Percentiles rank a stretch among this genome's conserved stretches.
These are phyloP conservation scores for Cinara cedri DNA, from an alignment of 2,888 invertebrate genomes.

Conservation along the genomic window DNA sequence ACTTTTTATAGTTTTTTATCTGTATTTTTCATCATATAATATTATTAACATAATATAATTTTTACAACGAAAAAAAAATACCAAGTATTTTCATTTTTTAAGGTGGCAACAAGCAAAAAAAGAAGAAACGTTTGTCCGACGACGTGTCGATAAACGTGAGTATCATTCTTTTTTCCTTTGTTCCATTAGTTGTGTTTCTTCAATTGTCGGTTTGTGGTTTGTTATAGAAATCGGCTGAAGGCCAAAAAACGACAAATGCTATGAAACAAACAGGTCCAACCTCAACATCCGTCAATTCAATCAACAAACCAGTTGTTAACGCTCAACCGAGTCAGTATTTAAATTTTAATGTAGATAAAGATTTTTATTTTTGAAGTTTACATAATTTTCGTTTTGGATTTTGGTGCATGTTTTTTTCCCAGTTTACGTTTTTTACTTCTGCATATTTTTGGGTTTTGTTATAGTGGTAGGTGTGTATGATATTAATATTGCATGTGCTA, in stretches of 20 bases:
- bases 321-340: constrained; percentile 54
- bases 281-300: constrained; percentile 46
- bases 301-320: constrained; percentile 51
- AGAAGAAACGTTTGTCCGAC: constrained; percentile 57
- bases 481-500: constrained; percentile 13
- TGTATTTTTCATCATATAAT: constrained; percentile 13
- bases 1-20: not conserved
- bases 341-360: constrained; percentile 1
- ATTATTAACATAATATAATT: constrained; percentile 13
- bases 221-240: constrained; percentile 52
- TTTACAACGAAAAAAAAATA: constrained; percentile 34
- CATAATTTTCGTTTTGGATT: constrained; percentile 30
- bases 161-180: constrained; percentile 39
- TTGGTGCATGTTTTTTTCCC: constrained; percentile 30
- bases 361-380: constrained; percentile 9
- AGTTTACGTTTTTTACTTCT: not conserved
- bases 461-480: not conserved
- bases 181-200: constrained; percentile 37
- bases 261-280: constrained; percentile 49
- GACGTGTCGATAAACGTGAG: constrained; percentile 56
- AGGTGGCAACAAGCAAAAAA: constrained; percentile 56
- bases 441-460: not conserved
- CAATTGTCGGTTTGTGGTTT: constrained; percentile 40
- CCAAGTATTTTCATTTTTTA: constrained; percentile 55
- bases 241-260: constrained; percentile 50